Evolutionary conservation across 2,113 vertebrate genomes (phyloP).

Genomic region (Axis porcinus): DNA sequence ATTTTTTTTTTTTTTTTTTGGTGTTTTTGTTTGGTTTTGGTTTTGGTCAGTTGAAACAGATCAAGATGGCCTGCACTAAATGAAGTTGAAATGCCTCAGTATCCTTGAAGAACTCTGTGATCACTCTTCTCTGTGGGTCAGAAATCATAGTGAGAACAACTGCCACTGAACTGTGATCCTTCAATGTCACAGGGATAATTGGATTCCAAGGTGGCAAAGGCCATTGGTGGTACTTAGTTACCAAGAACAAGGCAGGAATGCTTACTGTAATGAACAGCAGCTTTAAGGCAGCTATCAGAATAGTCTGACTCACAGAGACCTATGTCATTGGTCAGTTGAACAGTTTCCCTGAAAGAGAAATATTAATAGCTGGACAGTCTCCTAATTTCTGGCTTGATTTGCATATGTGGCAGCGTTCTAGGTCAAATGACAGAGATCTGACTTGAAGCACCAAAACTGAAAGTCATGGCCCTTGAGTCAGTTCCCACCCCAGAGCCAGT

Average conservation of each 20-base stretch:
- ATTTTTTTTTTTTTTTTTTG: neutral
- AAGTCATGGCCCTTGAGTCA: neutral
- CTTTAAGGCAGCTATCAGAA: neutral
- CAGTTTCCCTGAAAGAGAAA: neutral
- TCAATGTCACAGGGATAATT: neutral
- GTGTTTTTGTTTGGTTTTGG: neutral
- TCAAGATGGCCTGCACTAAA: neutral
- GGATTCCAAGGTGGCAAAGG: neutral
- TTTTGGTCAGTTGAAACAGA: neutral
- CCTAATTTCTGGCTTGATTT: neutral
- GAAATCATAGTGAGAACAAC: neutral
- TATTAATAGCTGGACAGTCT: neutral
- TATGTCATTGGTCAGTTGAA: neutral
- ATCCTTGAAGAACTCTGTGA: neutral
- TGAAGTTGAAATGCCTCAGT: neutral
- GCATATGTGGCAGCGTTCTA: neutral
- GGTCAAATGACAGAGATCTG: neutral
- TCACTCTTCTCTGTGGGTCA: neutral
- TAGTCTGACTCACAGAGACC: neutral
- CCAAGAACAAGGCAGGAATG: neutral
- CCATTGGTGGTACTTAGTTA: neutral
- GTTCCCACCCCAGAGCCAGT: neutral
- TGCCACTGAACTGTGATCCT: neutral
- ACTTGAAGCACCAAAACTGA: neutral
- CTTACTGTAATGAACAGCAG: neutral